A percentile compares a stretch with the other conserved stretches of the same genome.
Conservation (phyloP, 2,888 invertebrate genomes). For the Dasypolia templi region DNA sequence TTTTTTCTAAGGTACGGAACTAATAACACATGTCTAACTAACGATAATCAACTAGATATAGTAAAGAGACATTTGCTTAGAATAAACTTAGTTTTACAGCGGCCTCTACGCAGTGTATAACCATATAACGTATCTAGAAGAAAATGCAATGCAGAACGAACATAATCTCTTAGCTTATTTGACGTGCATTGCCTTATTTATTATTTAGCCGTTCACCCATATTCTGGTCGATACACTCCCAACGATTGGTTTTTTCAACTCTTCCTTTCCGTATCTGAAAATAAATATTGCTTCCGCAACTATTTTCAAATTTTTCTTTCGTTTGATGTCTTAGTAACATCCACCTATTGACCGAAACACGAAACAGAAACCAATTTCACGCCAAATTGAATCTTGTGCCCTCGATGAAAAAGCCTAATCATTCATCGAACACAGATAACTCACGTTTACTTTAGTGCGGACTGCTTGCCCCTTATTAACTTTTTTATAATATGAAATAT, state of each 20-base stretch:
- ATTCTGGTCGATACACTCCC: conserved; percentile 13
- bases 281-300: conserved; percentile 66
- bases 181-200: not conserved
- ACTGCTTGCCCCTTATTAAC: conserved; percentile 21
- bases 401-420: conserved; percentile 34
- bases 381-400: conserved; percentile 42
- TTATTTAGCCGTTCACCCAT: conserved; percentile 24
- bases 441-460: conserved; percentile 35
- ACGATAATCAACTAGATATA: not conserved
- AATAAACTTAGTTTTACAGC: not conserved
- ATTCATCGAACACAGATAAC: conserved; percentile 44
- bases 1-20: not conserved
- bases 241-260: conserved; percentile 48
- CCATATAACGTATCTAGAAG: not conserved
- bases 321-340: conserved; percentile 53
- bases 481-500: conserved; percentile 17
- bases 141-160: not conserved
- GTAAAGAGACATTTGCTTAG: not conserved
- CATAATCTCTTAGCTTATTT: not conserved
- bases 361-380: conserved; percentile 45
- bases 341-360: conserved; percentile 44
- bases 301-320: conserved; percentile 55
- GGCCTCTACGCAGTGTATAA: not conserved
- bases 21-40: not conserved
- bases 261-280: conserved; percentile 56